Percentiles rank a stretch among this genome's conserved stretches.
These are phyloP conservation scores for Monomorium pharaonis DNA, from an alignment of 1,140 invertebrate genomes.

Conservation along the genomic window DNA sequence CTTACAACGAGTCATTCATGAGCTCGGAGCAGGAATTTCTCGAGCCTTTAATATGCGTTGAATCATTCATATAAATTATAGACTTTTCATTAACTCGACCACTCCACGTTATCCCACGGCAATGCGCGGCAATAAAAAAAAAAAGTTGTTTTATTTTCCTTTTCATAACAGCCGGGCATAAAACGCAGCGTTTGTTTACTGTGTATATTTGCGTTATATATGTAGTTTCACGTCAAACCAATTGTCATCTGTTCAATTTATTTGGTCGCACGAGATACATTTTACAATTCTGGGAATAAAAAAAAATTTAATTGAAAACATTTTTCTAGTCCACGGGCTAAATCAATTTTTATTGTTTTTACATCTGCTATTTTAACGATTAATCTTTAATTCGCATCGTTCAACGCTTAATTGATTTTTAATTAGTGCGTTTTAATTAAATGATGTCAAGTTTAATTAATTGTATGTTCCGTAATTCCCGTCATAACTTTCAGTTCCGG, in stretches of 20 bases:
- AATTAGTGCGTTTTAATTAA: not conserved
- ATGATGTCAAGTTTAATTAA: not conserved
- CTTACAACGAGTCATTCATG: not conserved
- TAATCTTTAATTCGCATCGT: not conserved
- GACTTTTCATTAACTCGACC: constrained; percentile 34
- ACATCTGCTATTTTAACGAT: constrained; percentile 16
- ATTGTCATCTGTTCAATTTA: constrained; percentile 54
- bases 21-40: not conserved
- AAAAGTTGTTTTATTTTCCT: constrained; percentile 46
- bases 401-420: constrained; percentile 11
- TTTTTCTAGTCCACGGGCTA: constrained; percentile 19
- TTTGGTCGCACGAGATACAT: constrained; percentile 36
- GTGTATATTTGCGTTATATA: constrained; percentile 30
- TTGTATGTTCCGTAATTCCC: not conserved
- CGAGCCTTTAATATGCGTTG: not conserved
- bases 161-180: constrained; percentile 28
- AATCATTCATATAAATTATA: constrained; percentile 22
- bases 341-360: constrained; percentile 48
- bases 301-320: constrained; percentile 39
- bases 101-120: not conserved
- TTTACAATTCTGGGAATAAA: constrained; percentile 36
- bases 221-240: constrained; percentile 40
- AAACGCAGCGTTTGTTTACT: constrained; percentile 36
- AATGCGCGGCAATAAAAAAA: constrained; percentile 19
- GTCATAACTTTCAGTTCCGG: not conserved